These are phyloP conservation scores for Steromphala cineraria DNA, from an alignment of 2,888 invertebrate species.

Conservation along the genomic window DNA sequence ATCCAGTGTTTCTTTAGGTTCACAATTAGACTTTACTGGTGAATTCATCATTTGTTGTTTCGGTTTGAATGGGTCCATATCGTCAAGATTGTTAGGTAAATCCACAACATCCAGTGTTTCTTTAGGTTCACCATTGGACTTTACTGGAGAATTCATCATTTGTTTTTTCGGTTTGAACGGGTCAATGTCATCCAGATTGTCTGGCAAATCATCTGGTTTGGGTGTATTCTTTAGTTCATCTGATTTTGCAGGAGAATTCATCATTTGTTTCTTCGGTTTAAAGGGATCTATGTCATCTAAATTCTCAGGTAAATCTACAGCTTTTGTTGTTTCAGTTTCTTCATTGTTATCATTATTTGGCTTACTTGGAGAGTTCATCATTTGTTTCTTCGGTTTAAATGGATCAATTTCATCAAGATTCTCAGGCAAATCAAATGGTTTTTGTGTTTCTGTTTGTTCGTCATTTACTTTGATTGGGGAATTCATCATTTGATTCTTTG, in stretches of 20 bases:
- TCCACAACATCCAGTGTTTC: neutral
- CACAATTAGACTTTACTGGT: constrained; percentile 20
- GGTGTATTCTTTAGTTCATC: constrained; percentile 15
- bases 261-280: constrained; percentile 29
- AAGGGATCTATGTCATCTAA: constrained; percentile 44
- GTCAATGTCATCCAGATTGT: neutral
- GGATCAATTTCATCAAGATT: neutral
- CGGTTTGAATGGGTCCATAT: constrained; percentile 43
- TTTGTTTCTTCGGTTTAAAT: neutral
- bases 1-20: too few species aligned
- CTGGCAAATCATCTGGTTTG: constrained; percentile 32
- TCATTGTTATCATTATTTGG: neutral
- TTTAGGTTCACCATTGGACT: neutral
- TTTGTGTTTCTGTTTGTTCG: neutral
- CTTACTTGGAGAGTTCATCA: neutral
- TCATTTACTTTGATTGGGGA: neutral
- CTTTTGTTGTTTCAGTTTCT: neutral
- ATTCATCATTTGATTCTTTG: neutral
- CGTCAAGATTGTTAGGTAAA: constrained; percentile 16
- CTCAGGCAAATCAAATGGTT: neutral
- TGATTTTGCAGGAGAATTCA: constrained; percentile 26
- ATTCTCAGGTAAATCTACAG: constrained; percentile 29
- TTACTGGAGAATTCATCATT: constrained; percentile 26
- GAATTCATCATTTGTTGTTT: constrained; percentile 40
- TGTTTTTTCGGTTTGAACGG: constrained; percentile 32